Evolutionary conservation across 2,113 vertebrate genomes (phyloP), one percentile per base, ranked within the genome.

Genomic region (Polyodon spathula): DNA sequence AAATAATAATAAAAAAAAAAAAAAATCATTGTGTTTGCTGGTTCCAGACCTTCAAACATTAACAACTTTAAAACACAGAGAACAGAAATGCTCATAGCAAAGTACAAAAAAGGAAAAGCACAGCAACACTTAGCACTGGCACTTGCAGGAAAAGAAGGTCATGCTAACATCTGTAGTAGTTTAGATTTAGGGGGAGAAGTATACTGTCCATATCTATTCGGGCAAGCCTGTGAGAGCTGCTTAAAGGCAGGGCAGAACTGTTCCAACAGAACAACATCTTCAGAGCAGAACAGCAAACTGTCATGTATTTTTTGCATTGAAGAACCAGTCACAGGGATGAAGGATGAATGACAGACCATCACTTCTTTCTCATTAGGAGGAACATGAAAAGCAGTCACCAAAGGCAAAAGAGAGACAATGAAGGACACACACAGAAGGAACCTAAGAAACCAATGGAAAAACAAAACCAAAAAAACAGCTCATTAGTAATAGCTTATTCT

Each of bases 321-420:
- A 12, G 40, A 74, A 69, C 60, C 60, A 73, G 73, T 78, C 76
- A 73, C 76, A 56, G 73, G 61, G 71, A 43, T n/a, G 6, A 61
- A 61, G 57, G 68, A 67, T 69, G 70, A 75, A 77, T 73, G 76
- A 73, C 58, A 43, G 65, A 71, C 73, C 76, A 68, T 73, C 76
- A 69, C 71, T 80, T 84, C 71, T 83, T 61, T 73, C 73, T 78
- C 38, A 10, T n/a, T n/a, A n/a, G 78, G 77, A 80, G 75, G 63
- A 79, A 72, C 77, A 83, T 76, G 77, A 66, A 76, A 84, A 78
- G 78, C 78, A 81, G 83, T 89, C 84, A 78, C 70, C 67, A 77
- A 80, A 75, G 86, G 76, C 80, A 82, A 73, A 69, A 46, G 65
- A 54, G 59, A 68, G 55, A 56, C 63, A 63, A 68, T 70, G 70